These are phyloP conservation scores for Alexandromys fortis DNA, from an alignment of 2,113 vertebrate species.

Conservation along the genomic window DNA sequence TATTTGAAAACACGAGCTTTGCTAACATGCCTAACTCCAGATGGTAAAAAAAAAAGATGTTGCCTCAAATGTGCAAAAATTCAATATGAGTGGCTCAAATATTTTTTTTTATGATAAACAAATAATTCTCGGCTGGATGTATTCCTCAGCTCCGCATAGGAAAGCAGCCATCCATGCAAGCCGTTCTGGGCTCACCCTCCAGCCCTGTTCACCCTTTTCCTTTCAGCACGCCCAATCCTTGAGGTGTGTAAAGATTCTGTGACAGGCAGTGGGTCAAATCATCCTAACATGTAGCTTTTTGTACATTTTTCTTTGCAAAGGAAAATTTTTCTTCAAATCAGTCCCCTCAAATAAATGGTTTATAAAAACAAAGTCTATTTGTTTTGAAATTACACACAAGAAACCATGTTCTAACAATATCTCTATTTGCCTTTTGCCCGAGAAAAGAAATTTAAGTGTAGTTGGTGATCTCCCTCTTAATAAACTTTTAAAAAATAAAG, in stretches of 20 bases:
- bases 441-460: conserved; percentile 79
- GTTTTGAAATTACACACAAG: conserved; percentile 81
- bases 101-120: conserved; percentile 73
- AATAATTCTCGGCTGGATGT: conserved; percentile 54
- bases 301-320: conserved; percentile 78
- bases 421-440: conserved; percentile 70
- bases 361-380: conserved; percentile 81
- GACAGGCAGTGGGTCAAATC: conserved; percentile 76
- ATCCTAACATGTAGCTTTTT: conserved; percentile 81
- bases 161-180: conserved; percentile 63
- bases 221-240: conserved; percentile 70
- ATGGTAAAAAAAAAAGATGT: conserved; percentile 63
- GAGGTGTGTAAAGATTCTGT: conserved; percentile 72
- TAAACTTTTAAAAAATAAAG: conserved; percentile 81
- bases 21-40: conserved; percentile 65
- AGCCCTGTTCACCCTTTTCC: conserved; percentile 49
- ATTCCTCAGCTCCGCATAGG: conserved; percentile 35
- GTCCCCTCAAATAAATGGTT: conserved; percentile 74
- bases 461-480: conserved; percentile 77
- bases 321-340: conserved; percentile 81
- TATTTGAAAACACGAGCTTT: conserved; percentile 67
- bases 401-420: conserved; percentile 72
- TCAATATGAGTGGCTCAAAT: background rate
- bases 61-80: conserved; percentile 60
- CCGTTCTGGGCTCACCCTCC: background rate